Evolutionary conservation across 1,140 invertebrate species (phyloP), one percentile per base, ranked within the genome.

Genomic region (Halesus radiatus): DNA sequence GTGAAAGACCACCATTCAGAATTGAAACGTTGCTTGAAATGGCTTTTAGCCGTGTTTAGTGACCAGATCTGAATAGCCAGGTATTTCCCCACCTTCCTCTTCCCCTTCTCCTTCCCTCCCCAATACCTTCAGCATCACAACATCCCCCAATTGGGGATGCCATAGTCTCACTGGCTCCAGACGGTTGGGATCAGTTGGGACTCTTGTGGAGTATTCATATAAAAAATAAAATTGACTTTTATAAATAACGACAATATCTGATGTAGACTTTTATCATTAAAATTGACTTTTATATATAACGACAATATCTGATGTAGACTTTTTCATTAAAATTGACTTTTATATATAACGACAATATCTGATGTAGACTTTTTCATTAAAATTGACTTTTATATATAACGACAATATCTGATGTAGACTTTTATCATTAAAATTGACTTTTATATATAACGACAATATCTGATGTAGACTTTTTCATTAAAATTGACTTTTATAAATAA

Each of bases 371-470:
- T 66, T n/a, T n/a, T n/a, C n/a, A n/a, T n/a, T n/a, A n/a, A n/a
- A n/a, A 66, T 64, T 8, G 32, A 66, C 16, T 66, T 66, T n/a
- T n/a, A n/a, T n/a, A n/a, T n/a, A n/a, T 16, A 26, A 29, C 10
- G 22, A 29, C 8, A 66, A 66, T 29, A 15, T 29, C 29, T 37
- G 16, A 6, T 5, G 62, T 66, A 37, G 13, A 16, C 23, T 66
- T 66, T 66, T 66, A 66, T 66, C 62, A n/a, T n/a, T n/a, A n/a
- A n/a, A n/a, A 66, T 64, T 8, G 32, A 66, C 16, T 66, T 66
- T n/a, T n/a, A n/a, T n/a, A n/a, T n/a, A n/a, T 16, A 26, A 29
- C 10, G 22, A 29, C 8, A 66, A 66, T 29, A 15, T 29, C 29
- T 37, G 16, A 6, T 5, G 62, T 66, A 37, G 13, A 16, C 23